Base-by-base conservation (phyloP, 2,797 vertebrate species). In the Pangasius macronema region DNA sequence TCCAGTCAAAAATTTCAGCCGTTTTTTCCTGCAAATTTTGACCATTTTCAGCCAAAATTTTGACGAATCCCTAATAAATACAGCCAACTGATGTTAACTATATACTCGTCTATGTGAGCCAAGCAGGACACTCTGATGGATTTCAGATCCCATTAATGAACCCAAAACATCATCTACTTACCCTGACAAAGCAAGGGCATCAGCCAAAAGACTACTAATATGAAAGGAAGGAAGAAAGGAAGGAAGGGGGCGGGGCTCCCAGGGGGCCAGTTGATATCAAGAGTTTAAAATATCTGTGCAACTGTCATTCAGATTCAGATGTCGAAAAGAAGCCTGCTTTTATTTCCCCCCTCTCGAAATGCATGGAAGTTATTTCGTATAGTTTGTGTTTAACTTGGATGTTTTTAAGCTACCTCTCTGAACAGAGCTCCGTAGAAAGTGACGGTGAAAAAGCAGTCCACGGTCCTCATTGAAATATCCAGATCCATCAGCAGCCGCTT, bases 391-490 rank as follows among this genome's bases (percentile, higher is more conserved):
- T 1, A 46, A 65, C 24, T 39, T 18, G 22, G 8, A 39, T 0
- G 5, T 30, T 61, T 89, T 94, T 10, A 36, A 36, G 13, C 9
- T 95, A 97, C 98, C 98, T 99, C 98, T 95, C 98, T 95, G 93
- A 99, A 99, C 1, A 99, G 95, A 0, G 98, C 98, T 1, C 98
- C 98, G 0, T 99, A 99, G 87, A 99, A 99, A 46, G 98, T 99
- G 91, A 99, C 98, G 0, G 98, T 99, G 92, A 97, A 99, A 80
- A 95, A 97, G 89, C 98, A 99, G 94, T 99, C 98, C 87, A 99
- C 98, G 0, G 98, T 99, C 94, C 98, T 97, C 98, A 99, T 99
- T 86, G 97, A 99, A 94, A 99, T 97, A 86, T 99, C 98, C 93
- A 99, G 93, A 82, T 99, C 98, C 98, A 98, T 99, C 89, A 99